Evolutionary conservation across 2,113 vertebrate species (phyloP).

Genomic region (Cisticola juncidis): DNA sequence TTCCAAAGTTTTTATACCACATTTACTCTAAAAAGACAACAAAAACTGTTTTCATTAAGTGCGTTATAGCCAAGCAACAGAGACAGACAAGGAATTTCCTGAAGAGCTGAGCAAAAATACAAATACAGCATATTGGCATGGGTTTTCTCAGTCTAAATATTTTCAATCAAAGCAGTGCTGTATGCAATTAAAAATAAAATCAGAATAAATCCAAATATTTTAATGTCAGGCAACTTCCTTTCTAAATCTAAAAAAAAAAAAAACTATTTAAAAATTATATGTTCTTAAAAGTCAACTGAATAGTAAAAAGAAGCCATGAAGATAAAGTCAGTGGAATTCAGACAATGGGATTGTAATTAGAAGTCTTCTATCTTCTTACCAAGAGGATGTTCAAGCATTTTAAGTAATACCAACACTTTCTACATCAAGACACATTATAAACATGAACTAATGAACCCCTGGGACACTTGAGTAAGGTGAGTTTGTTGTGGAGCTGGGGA

Average conservation of each 20-base stretch:
- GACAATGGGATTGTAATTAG: not conserved
- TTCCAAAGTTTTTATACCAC: not conserved
- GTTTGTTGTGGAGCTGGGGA: not conserved
- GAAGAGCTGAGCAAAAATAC: slow-evolving; percentile 16
- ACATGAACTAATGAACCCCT: not conserved
- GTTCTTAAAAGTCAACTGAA: not conserved
- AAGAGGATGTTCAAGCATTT: not conserved
- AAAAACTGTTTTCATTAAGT: not conserved
- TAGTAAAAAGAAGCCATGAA: not conserved
- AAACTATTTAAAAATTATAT: not conserved
- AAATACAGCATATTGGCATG: not conserved
- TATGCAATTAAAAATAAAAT: slow-evolving; percentile 3
- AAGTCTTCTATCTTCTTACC: not conserved
- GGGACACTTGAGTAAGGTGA: not conserved
- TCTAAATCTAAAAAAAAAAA: not conserved
- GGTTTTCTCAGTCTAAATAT: not conserved
- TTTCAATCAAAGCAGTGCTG: not conserved
- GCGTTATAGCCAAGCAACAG: not conserved
- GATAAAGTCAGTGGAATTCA: not conserved
- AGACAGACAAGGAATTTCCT: slow-evolving; percentile 25
- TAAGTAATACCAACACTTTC: not conserved
- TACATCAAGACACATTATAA: not conserved
- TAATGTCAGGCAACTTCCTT: not conserved
- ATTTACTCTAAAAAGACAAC: not conserved
- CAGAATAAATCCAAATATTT: slow-evolving; percentile 10